Conservation (phyloP, 2,113 vertebrate species). For the Hiodon tergisus region DNA sequence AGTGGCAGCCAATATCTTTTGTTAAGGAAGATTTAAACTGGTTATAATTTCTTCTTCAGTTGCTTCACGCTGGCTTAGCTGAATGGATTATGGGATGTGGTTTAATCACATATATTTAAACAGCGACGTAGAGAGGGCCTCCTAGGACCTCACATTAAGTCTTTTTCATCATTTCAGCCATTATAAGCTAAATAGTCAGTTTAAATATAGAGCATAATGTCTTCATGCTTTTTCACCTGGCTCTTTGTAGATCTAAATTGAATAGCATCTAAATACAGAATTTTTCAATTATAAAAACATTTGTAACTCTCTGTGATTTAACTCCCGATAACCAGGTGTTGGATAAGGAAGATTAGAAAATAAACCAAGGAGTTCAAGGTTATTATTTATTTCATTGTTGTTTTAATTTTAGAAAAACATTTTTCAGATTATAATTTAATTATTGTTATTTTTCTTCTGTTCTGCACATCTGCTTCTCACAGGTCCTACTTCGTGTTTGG, state of each 20-base stretch:
- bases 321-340: conserved; percentile 29
- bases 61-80: too few species aligned
- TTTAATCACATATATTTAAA: too few species aligned
- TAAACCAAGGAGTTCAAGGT: background rate
- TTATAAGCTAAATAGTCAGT: conserved; percentile 35
- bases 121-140: background rate
- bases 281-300: conserved; percentile 21
- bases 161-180: conserved; percentile 28
- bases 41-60: too few species aligned
- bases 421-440: background rate
- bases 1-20: too few species aligned
- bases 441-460: background rate
- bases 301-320: conserved; percentile 21
- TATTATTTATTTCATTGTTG: too few species aligned
- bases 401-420: too few species aligned
- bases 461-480: too few species aligned
- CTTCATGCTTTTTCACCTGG: conserved; percentile 19
- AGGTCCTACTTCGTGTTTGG: too few species aligned
- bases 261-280: conserved; percentile 18
- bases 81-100: too few species aligned
- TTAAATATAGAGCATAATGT: conserved; percentile 36
- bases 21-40: too few species aligned
- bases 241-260: conserved; percentile 35
- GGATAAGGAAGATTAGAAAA: conserved; percentile 1
- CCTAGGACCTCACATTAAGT: conserved; percentile 18